Conservation (phyloP, 2,888 invertebrate species). For the Hemaris fuciformis region DNA sequence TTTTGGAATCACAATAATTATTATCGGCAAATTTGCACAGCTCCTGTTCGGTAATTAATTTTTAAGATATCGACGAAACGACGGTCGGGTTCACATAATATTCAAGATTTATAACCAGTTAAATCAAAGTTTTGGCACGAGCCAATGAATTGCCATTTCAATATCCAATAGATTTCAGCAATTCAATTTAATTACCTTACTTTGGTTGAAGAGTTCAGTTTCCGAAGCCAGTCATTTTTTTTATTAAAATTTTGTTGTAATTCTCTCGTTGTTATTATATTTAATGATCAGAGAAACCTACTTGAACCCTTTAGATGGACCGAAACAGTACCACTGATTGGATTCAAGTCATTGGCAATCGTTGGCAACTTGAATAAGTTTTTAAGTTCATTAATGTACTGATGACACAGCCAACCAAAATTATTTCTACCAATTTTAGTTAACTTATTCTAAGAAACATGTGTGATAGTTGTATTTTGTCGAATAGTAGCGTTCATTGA, state of each 20-base stretch:
- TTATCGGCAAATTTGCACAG: not conserved
- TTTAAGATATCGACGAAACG: not conserved
- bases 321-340: no score
- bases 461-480: not conserved
- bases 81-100: not conserved
- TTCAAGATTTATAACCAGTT: not conserved
- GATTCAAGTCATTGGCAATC: no score
- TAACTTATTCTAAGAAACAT: no score
- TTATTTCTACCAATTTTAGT: no score
- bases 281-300: no score
- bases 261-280: no score
- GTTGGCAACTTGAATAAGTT: no score
- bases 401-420: no score
- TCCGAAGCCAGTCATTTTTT: not conserved
- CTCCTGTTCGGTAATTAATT: not conserved
- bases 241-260: no score
- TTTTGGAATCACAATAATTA: slow-evolving; percentile 27
- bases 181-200: not conserved
- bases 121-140: not conserved
- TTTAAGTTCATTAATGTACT: no score
- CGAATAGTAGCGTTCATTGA: not conserved
- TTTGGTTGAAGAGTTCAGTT: not conserved
- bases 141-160: not conserved
- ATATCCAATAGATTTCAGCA: not conserved
- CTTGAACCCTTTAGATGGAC: no score